Base-by-base conservation (phyloP, 2,888 invertebrate genomes). In the Drosophila pseudotalamancana region DNA sequence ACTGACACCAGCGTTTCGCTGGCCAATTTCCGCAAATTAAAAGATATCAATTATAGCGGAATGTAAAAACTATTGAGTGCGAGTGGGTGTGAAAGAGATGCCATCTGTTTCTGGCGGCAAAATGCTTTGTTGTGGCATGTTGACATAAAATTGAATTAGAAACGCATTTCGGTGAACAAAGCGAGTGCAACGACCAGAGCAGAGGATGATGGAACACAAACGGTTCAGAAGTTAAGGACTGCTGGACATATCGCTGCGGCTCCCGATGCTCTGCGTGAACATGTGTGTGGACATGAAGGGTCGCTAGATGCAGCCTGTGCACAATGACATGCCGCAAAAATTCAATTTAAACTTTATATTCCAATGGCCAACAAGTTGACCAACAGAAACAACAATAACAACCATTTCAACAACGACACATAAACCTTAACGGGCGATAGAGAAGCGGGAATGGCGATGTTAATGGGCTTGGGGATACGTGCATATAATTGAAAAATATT, bases 311-410 rank as follows among this genome's bases (percentile, higher is more conserved):
- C 63, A 59, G 63, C 64, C 80, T 70, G 74, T 51, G 74, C 60
- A 63, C 84, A 84, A 83, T 83, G 84, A 80, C 84, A 86, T 77
- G 63, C 82, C 87, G 78, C 82, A 82, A 71, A 83, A 82, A 82
- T 82, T 83, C 87, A 82, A 82, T 82, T 82, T 82, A 80, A 82
- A 82, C 81, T 82, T 82, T 80, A 70, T 70, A 83, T 77, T 83
- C 83, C 81, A 83, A 51, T 79, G 69, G 69, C 71, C 60, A 79
- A 63, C 65, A 72, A 62, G 63, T 59, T 67, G 67, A 50, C 55
- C 63, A 65, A 35, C 57, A 50, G 42, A 8, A 43, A 27, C 12
- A 51, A 16, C 34, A 42, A 6, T 35, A 56, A 59, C 37, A 42
- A 35, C n/a, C n/a, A n/a, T n/a, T n/a, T n/a, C 31, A 66, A 8